Base-by-base conservation (phyloP, 2,113 vertebrate species). In the Varanus salvator region DNA sequence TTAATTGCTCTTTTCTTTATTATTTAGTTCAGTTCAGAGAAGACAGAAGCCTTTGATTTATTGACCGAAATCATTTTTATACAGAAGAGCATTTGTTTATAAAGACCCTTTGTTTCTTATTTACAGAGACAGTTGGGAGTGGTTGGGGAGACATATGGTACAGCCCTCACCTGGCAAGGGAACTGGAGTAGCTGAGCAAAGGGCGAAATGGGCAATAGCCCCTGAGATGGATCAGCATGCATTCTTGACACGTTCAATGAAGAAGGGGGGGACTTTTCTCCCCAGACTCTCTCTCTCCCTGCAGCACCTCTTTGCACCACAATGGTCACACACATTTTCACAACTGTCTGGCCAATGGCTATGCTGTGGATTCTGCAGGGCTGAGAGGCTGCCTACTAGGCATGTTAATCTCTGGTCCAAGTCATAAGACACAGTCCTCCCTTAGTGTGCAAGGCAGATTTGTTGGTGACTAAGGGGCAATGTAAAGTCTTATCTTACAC, bases 31-130 rank as follows among this genome's bases (percentile, higher is more conserved):
- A 71, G 88, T 95, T 90, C 83, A 71, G 88, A 90, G 88, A 85
- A 90, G 88, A 90, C 82, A 85, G 75, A 90, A 75, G 83, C 64
- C 66, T 90, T 90, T 80, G 60, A 90, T 85, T 90, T 95, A 95
- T 96, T 96, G 95, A 95, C 93, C 88, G 94, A 94, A 94, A 95
- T 95, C 94, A 87, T 90, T 80, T 96, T 94, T 94, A 88, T 95
- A 96, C 92, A 96, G 85, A 95, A 93, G 86, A 87, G 92, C 89
- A 92, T 78, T 66, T 91, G 89, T 94, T 64, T 93, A 92, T 88
- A 95, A 95, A 95, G 94, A 92, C 90, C 91, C 93, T 94, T 91
- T 93, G 52, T 86, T 66, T 84, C 68, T 50, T 92, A 93, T 95
- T 95, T 95, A 95, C 93, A 95, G 85, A 92, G 93, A 87, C 92